phyloP scores from a whole-genome alignment of 1,140 invertebrate genomes.

The Camponotus floridanus region DNA sequence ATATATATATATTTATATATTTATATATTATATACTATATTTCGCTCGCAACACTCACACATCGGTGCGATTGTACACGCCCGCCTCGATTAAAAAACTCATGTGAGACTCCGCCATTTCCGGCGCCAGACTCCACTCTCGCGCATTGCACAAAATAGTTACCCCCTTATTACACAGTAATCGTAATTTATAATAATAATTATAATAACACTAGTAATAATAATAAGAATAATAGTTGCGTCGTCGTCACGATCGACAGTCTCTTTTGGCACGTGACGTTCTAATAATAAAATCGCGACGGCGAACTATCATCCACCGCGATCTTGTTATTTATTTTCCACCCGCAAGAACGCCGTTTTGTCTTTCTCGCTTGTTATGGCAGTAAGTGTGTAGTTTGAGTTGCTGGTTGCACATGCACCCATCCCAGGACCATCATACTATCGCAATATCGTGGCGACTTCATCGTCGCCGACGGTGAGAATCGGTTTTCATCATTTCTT shows the following conservation, averaged over 20 bases:
- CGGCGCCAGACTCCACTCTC: constrained; percentile 62
- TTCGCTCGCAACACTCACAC: constrained; percentile 66
- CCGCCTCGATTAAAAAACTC: constrained; percentile 69
- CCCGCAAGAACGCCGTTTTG: not conserved
- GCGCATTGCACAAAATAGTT: constrained; percentile 72
- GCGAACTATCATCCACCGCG: too few species aligned
- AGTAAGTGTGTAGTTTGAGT: constrained; percentile 70
- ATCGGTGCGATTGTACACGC: constrained; percentile 67
- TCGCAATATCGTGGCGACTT: constrained; percentile 56
- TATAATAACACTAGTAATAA: constrained; percentile 64
- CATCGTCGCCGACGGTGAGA: constrained; percentile 31
- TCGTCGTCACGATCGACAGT: constrained; percentile 62
- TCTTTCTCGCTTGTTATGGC: constrained; percentile 58
- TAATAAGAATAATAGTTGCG: constrained; percentile 71
- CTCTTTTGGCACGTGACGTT: constrained; percentile 47
- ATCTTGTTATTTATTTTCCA: not conserved
- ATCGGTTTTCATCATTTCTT: constrained; percentile 46
- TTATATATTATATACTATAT: constrained; percentile 61
- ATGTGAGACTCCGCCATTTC: constrained; percentile 48
- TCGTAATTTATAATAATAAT: constrained; percentile 68
- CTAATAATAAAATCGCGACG: not conserved
- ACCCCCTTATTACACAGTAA: constrained; percentile 63
- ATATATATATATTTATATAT: constrained; percentile 66
- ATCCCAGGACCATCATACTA: constrained; percentile 81
- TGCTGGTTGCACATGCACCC: constrained; percentile 82